Evolutionary conservation across 2,888 invertebrate species (phyloP).

Genomic region (Idaea dimidiata): DNA sequence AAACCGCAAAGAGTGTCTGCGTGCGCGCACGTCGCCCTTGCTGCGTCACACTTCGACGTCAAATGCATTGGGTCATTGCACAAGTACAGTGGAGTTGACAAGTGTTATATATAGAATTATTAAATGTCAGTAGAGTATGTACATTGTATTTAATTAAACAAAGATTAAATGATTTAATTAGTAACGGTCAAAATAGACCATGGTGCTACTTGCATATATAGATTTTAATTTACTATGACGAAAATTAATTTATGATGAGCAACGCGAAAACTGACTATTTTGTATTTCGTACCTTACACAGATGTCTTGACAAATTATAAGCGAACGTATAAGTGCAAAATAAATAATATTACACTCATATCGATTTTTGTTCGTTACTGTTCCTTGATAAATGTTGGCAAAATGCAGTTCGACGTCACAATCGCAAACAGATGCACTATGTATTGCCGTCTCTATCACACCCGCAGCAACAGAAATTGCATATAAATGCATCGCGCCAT

Average conservation of each 20-base stretch:
- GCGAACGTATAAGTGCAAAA: neutral
- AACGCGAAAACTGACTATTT: no score
- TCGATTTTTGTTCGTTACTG: conserved; percentile 23
- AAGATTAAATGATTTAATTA: neutral
- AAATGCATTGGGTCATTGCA: conserved; percentile 49
- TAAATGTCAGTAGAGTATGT: neutral
- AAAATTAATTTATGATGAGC: neutral
- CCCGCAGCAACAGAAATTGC: conserved; percentile 44
- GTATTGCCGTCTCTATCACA: conserved; percentile 56
- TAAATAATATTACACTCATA: conserved; percentile 10
- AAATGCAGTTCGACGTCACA: conserved; percentile 50
- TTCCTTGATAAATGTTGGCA: conserved; percentile 25
- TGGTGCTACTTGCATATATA: neutral
- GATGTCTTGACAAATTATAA: neutral
- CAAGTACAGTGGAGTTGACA: conserved; percentile 34
- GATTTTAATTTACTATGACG: neutral
- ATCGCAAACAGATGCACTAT: conserved; percentile 48
- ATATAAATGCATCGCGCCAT: conserved; percentile 57
- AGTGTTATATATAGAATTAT: conserved; percentile 10
- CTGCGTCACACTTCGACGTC: conserved; percentile 43
- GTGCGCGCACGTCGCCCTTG: conserved; percentile 46
- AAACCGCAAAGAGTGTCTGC: conserved; percentile 42
- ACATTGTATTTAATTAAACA: neutral
- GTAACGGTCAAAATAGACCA: neutral
- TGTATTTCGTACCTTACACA: no score